phyloP scores from a whole-genome alignment of 1,140 invertebrate species.

The Aphidius ervi region DNA sequence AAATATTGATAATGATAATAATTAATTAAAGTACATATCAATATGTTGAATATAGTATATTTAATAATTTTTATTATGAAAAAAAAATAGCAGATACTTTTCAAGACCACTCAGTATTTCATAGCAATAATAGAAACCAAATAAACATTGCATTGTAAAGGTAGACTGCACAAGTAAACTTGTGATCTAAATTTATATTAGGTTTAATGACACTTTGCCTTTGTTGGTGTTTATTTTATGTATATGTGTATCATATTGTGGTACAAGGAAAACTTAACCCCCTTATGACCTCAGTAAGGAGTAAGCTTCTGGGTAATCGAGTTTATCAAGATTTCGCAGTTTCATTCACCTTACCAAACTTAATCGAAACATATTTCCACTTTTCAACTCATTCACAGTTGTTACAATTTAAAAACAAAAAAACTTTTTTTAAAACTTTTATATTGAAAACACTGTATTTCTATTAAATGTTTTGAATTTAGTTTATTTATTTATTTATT shows the following conservation, averaged over 20 bases:
- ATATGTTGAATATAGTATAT: too few relatives aligned
- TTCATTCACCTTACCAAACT: conserved; percentile 26
- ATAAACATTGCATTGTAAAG: too few relatives aligned
- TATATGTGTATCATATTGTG: not conserved
- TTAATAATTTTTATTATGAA: too few relatives aligned
- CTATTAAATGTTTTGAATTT: conserved; percentile 2
- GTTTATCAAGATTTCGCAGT: conserved; percentile 31
- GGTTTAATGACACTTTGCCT: conserved; percentile 16
- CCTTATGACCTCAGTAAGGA: conserved; percentile 4
- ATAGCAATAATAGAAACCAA: too few relatives aligned
- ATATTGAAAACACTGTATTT: not conserved
- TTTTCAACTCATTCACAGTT: conserved; percentile 22
- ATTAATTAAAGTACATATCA: too few relatives aligned
- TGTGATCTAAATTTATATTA: conserved; percentile 19
- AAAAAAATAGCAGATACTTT: too few relatives aligned
- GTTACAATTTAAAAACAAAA: conserved; percentile 10
- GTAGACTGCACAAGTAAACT: not conserved
- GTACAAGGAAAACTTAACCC: conserved; percentile 21
- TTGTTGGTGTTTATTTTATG: conserved; percentile 2
- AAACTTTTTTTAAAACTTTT: not conserved
- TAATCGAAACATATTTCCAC: conserved; percentile 25
- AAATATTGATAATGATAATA: too few relatives aligned
- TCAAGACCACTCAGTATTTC: too few relatives aligned
- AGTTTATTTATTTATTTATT: not conserved
- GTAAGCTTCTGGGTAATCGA: conserved; percentile 23